These are phyloP conservation scores for Hestina assimilis DNA, from an alignment of 1,140 invertebrate genomes.

Conservation along the genomic window DNA sequence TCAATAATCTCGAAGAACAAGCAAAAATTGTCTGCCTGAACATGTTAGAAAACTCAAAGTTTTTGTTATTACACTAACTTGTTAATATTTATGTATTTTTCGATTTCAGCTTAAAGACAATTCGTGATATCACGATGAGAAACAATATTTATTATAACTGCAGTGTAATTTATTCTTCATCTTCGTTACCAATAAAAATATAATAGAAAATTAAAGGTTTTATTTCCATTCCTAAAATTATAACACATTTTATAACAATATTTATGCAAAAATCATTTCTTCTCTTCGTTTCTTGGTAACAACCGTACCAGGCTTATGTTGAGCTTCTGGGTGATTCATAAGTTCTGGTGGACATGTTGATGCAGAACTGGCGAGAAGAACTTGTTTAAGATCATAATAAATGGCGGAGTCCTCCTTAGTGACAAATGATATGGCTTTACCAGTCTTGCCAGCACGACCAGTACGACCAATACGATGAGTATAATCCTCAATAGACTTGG, in stretches of 20 bases:
- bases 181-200: constrained; percentile 24
- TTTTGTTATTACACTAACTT: too few species aligned
- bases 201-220: constrained; percentile 2
- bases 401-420: constrained; percentile 97
- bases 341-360: constrained; percentile 98
- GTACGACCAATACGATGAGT: constrained; percentile 99
- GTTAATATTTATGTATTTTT: constrained; percentile 12
- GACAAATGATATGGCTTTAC: constrained; percentile 96
- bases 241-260: background rate
- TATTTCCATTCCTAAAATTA: background rate
- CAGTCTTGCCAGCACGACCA: constrained; percentile 98
- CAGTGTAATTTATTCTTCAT: constrained; percentile 24
- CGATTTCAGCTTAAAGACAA: constrained; percentile 21
- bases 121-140: constrained; percentile 5
- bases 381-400: constrained; percentile 98
- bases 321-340: constrained; percentile 98
- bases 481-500: constrained; percentile 99
- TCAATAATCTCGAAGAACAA: too few species aligned
- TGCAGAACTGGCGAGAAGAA: constrained; percentile 92
- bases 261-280: constrained; percentile 95
- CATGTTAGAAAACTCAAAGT: too few species aligned
- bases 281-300: constrained; percentile 96
- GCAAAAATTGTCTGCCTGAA: too few species aligned
- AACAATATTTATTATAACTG: constrained; percentile 30
- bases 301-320: constrained; percentile 97